Evolutionary conservation across 2,797 vertebrate genomes (phyloP).

Genomic region (Heterohyrax brucei): DNA sequence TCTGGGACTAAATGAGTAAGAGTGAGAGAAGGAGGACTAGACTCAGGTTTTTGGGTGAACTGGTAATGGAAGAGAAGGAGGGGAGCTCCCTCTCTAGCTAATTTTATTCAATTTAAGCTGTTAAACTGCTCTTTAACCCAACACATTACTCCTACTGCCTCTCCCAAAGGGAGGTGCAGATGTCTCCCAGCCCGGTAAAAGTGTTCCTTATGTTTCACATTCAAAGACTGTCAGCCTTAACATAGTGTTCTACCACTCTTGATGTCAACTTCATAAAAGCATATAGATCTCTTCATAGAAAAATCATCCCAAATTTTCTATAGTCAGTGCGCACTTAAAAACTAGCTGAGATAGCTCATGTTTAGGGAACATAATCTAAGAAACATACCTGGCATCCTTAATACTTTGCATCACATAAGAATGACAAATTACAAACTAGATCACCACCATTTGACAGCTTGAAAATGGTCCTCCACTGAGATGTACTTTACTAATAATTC

Average conservation of each 20-base stretch:
- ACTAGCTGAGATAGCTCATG: background rate
- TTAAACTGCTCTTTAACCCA: background rate
- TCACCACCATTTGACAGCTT: background rate
- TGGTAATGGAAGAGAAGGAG: background rate
- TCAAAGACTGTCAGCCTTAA: background rate
- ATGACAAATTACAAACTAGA: background rate
- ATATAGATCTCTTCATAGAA: background rate
- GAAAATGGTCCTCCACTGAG: background rate
- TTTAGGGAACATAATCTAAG: background rate
- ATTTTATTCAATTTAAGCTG: background rate
- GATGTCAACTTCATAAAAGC: background rate
- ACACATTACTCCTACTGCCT: background rate
- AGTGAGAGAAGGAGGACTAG: background rate
- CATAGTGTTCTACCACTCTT: background rate
- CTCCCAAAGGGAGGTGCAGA: background rate
- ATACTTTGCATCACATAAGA: conserved; percentile 6
- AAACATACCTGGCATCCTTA: background rate
- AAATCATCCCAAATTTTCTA: background rate
- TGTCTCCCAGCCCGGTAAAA: background rate
- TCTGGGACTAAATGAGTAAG: background rate
- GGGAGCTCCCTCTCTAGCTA: background rate
- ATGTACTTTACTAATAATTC: background rate
- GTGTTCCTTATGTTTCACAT: background rate
- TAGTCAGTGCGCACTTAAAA: background rate
- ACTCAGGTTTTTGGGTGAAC: background rate